Conservation (phyloP, 64 coral and sea anemone genomes). For the Orbicella faveolata region DNA sequence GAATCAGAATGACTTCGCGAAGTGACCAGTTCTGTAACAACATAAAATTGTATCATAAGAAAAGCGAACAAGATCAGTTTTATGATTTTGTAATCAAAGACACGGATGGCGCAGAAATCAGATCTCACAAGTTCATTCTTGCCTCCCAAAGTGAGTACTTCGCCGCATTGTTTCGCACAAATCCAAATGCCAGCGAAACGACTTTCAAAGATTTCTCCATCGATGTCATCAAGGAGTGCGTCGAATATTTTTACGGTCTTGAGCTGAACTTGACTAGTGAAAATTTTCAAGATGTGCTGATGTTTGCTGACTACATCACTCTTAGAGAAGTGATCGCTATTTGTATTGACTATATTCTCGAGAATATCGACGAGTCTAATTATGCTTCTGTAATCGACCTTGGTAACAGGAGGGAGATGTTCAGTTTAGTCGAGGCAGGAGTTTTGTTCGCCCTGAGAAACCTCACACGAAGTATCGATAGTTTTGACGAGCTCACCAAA, state of each 20-base stretch:
- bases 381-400: not conserved
- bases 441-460: not conserved
- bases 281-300: not conserved
- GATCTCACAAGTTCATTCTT: conserved; percentile 42
- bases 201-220: conserved; percentile 14
- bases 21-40: not conserved
- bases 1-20: too few species aligned
- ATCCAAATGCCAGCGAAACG: not conserved
- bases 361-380: conserved; percentile 6
- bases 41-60: conserved; percentile 1
- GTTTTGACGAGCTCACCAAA: conserved; percentile 13
- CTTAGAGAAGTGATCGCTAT: conserved; percentile 15
- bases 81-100: conserved; percentile 39
- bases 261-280: not conserved
- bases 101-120: conserved; percentile 13
- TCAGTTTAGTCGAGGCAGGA: conserved; percentile 15
- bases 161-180: not conserved
- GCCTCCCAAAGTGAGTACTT: conserved; percentile 47
- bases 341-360: conserved; percentile 9
- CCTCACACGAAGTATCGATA: not conserved
- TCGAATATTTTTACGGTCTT: conserved; percentile 7
- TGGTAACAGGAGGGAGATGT: not conserved
- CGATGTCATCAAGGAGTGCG: conserved; percentile 24
- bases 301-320: conserved; percentile 16
- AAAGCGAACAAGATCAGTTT: conserved; percentile 14